These are phyloP conservation scores for Antheraea yamamai DNA, from an alignment of 2,888 invertebrate species.

Conservation along the genomic window DNA sequence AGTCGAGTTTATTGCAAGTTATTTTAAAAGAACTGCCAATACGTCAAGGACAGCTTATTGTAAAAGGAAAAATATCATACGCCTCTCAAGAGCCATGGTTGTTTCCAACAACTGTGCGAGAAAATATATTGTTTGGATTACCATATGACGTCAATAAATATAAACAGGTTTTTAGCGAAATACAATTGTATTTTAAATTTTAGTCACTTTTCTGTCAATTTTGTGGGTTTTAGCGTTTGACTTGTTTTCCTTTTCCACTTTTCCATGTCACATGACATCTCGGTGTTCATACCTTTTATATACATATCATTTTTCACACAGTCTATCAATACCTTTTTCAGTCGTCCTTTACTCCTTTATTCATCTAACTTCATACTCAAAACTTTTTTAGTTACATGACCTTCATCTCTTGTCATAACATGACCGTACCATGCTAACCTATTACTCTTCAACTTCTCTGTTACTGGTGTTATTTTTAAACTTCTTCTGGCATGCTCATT, in stretches of 20 bases:
- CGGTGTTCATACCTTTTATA: too few relatives aligned
- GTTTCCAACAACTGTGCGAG: constrained; percentile 87
- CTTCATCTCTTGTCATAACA: too few relatives aligned
- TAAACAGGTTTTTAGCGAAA: constrained; percentile 63
- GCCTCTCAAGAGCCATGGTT: constrained; percentile 94
- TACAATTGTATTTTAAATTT: background rate
- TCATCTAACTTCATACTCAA: too few relatives aligned
- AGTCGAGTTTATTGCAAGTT: constrained; percentile 85
- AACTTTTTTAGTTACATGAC: too few relatives aligned
- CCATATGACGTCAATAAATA: constrained; percentile 84
- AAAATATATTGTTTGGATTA: constrained; percentile 92
- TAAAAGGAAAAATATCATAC: constrained; percentile 86
- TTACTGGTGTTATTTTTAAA: too few relatives aligned
- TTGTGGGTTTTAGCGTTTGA: too few relatives aligned
- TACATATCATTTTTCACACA: too few relatives aligned
- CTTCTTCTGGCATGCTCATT: too few relatives aligned
- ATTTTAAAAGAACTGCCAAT: constrained; percentile 87
- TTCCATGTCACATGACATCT: background rate
- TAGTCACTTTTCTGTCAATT: background rate
- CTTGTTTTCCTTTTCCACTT: background rate
- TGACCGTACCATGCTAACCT: too few relatives aligned
- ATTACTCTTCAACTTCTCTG: too few relatives aligned
- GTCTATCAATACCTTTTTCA: too few relatives aligned
- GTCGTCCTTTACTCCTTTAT: too few relatives aligned
- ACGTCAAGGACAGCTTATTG: constrained; percentile 79